Evolutionary conservation across 2,888 invertebrate species (phyloP).

Genomic region (Therioaphis trifolii): DNA sequence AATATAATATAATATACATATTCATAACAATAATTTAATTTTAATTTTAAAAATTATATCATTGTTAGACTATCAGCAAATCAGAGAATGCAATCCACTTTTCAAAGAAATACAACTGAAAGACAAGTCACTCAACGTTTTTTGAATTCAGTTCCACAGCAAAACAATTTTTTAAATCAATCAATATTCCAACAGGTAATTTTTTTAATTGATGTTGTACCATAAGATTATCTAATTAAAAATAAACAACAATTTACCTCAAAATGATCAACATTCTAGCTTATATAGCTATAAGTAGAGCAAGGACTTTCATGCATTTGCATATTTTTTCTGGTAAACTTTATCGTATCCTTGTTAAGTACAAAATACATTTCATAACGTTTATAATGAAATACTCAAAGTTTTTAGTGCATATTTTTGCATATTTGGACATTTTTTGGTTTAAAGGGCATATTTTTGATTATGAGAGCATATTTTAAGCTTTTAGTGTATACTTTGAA

Average conservation of each 20-base stretch:
- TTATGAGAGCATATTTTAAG: too few relatives aligned
- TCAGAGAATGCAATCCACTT: not conserved
- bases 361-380: too few relatives aligned
- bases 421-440: too few relatives aligned
- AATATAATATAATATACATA: too few relatives aligned
- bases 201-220: not conserved
- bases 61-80: not conserved
- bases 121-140: not conserved
- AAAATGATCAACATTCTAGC: not conserved
- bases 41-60: not conserved
- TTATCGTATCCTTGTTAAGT: too few relatives aligned
- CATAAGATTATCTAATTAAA: not conserved
- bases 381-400: too few relatives aligned
- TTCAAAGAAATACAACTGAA: not conserved
- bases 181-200: conserved; percentile 7
- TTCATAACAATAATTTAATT: not conserved
- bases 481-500: too few relatives aligned
- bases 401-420: too few relatives aligned
- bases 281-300: not conserved
- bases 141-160: not conserved
- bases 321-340: too few relatives aligned
- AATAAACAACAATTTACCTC: not conserved
- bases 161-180: not conserved
- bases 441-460: too few relatives aligned
- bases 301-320: too few relatives aligned